Conservation (phyloP, 2,888 invertebrate species). For the Corbicula japonica region DNA sequence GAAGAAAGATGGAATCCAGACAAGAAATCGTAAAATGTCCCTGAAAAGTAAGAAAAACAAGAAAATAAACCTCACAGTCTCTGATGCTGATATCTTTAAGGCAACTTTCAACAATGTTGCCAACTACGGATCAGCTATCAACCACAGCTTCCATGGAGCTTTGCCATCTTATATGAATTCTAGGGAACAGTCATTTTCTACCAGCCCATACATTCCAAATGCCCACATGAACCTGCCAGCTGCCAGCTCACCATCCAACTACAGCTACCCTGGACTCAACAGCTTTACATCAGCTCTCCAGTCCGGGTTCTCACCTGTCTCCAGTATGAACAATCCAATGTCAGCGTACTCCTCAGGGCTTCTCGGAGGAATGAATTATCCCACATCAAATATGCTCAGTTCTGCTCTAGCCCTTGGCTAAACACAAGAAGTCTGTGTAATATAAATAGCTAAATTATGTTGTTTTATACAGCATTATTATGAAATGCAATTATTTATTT, state of each 20-base stretch:
- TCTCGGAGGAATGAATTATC: constrained; percentile 35
- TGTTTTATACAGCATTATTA: no score
- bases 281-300: constrained; percentile 43
- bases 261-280: constrained; percentile 37
- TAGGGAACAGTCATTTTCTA: constrained; percentile 19
- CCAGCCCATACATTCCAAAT: constrained; percentile 33
- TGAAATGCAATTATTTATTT: no score
- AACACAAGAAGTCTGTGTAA: no score
- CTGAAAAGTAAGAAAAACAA: constrained; percentile 58
- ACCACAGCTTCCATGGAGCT: constrained; percentile 38
- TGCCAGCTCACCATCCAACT: constrained; percentile 32
- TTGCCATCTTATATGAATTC: constrained; percentile 43
- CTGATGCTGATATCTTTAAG: constrained; percentile 57
- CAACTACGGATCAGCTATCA: constrained; percentile 30
- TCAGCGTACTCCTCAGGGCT: constrained; percentile 34
- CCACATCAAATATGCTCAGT: constrained; percentile 51
- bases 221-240: constrained; percentile 23
- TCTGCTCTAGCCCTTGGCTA: constrained; percentile 55
- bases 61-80: constrained; percentile 54
- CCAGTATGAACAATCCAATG: constrained; percentile 30
- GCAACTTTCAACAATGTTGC: constrained; percentile 29
- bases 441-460: no score
- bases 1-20: constrained; percentile 98
- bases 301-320: constrained; percentile 46
- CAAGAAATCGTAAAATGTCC: constrained; percentile 92